These are phyloP conservation scores for Sabatieria punctata DNA, from an alignment of 2,888 invertebrate species.

Conservation along the genomic window DNA sequence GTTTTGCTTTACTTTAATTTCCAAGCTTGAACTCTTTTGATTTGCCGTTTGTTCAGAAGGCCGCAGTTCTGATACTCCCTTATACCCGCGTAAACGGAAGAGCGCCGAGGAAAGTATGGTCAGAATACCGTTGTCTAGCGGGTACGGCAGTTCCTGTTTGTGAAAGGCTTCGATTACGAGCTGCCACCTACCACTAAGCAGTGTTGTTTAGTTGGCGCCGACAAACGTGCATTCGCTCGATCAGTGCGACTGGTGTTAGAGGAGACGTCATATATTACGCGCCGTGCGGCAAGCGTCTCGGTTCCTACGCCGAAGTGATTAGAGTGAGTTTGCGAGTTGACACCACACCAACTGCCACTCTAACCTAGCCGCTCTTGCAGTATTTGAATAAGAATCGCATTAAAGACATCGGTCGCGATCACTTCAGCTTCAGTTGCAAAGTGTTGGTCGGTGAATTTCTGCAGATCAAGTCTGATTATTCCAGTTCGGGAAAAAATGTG, in stretches of 20 bases:
- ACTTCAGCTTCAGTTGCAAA: conserved; percentile 79
- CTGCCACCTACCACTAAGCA: not conserved
- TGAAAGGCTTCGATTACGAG: not conserved
- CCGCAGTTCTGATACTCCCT: not conserved
- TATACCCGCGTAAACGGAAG: not conserved
- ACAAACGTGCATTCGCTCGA: conserved; percentile 18
- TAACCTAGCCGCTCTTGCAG: conserved; percentile 37
- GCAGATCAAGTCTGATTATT: conserved; percentile 43
- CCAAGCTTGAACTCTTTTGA: no score
- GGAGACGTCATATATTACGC: conserved; percentile 81
- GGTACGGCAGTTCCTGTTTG: not conserved
- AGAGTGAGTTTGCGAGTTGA: no score
- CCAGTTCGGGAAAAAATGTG: no score
- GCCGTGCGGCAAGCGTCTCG: conserved; percentile 47
- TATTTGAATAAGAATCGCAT: conserved; percentile 53
- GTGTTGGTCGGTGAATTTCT: conserved; percentile 76
- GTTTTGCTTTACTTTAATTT: no score
- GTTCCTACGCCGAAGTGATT: conserved; percentile 45
- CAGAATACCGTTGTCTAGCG: not conserved
- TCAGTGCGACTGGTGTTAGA: conserved; percentile 50
- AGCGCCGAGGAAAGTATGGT: not conserved
- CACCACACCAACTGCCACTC: no score
- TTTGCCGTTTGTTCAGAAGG: not conserved
- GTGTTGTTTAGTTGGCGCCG: conserved; percentile 16
- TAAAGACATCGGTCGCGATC: conserved; percentile 55